These are phyloP conservation scores for Microtus pennsylvanicus DNA, from an alignment of 2,113 vertebrate genomes.

Conservation along the genomic window DNA sequence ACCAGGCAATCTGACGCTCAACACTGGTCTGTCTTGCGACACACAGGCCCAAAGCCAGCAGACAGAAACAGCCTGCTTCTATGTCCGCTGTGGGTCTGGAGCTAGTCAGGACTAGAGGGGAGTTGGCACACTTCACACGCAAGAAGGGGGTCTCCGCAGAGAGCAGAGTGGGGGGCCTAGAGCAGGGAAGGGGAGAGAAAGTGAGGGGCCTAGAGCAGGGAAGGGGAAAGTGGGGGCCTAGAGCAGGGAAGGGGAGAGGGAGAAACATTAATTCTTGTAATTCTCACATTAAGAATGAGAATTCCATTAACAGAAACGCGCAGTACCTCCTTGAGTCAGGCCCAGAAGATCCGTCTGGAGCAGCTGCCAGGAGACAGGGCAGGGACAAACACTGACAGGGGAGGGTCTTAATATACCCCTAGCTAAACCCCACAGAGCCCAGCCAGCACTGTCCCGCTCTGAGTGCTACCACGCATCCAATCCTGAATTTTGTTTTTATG, in stretches of 20 bases:
- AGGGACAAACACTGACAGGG: not conserved
- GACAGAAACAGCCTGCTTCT: not conserved
- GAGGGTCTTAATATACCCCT: not conserved
- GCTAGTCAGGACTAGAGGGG: not conserved
- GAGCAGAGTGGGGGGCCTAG: not conserved
- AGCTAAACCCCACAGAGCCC: not conserved
- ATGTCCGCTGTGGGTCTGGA: not conserved
- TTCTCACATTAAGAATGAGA: slow-evolving; percentile 8
- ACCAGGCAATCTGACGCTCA: not conserved
- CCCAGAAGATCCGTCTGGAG: not conserved
- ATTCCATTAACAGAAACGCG: slow-evolving; percentile 48
- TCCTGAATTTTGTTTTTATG: not conserved
- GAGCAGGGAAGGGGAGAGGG: not conserved
- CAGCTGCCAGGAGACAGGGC: not conserved
- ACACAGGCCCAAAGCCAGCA: not conserved
- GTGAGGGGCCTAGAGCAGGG: not conserved
- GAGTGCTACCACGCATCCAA: not conserved
- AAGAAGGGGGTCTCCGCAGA: not conserved
- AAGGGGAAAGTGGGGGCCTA: not conserved
- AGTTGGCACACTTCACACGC: not conserved
- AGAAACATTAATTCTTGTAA: slow-evolving; percentile 9
- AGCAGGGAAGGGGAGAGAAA: not conserved
- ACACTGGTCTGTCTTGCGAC: not conserved
- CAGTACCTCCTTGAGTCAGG: slow-evolving; percentile 55
- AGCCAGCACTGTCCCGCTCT: not conserved